Percentiles rank a stretch among this genome's conserved stretches.
These are phyloP conservation scores for Coronaproctus castanopsis DNA, from an alignment of 2,888 invertebrate genomes.

Conservation along the genomic window DNA sequence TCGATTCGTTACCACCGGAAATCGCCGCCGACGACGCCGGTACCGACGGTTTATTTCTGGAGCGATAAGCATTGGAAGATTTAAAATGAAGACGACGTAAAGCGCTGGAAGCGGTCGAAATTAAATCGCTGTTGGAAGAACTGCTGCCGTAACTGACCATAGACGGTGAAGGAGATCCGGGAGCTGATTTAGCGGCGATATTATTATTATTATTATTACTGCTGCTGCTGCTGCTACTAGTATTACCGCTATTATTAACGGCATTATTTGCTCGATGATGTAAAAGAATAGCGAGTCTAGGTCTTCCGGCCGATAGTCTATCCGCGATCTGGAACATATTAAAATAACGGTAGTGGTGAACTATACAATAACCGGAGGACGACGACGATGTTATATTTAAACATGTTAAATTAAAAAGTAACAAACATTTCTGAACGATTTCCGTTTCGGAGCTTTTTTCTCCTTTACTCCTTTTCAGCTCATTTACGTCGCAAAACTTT, in stretches of 20 bases:
- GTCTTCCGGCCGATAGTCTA: conserved; percentile 12
- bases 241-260: no score
- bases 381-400: no score
- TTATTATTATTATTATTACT: conserved; percentile 15
- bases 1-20: conserved; percentile 12
- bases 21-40: conserved; percentile 10
- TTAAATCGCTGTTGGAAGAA: conserved; percentile 27
- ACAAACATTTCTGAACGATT: no score
- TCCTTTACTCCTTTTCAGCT: no score
- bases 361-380: no score
- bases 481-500: no score
- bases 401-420: no score
- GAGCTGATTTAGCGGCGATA: conserved; percentile 16
- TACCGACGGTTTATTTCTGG: conserved; percentile 13
- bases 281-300: conserved; percentile 1
- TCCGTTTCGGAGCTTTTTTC: no score
- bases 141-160: conserved; percentile 18
- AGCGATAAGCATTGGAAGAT: conserved; percentile 32
- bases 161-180: conserved; percentile 17
- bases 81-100: conserved; percentile 44
- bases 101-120: conserved; percentile 35
- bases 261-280: no score
- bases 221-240: no score
- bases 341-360: no score
- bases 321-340: conserved; percentile 8